Evolutionary conservation across 1,140 invertebrate genomes (phyloP).

Genomic region (Psix sp.): DNA sequence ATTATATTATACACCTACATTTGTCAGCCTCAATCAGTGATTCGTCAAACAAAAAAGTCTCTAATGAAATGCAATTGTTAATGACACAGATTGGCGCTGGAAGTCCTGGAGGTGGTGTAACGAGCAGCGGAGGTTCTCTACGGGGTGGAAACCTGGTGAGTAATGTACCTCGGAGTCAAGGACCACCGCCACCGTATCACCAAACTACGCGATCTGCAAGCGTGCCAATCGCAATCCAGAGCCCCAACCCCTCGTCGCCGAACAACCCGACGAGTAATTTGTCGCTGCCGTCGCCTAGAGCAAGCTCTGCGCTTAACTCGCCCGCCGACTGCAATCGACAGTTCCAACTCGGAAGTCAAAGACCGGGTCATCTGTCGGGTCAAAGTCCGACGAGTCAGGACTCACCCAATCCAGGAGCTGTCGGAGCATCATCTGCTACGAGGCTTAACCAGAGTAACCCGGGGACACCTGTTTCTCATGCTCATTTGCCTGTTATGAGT

Average conservation of each 20-base stretch:
- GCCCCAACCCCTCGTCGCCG: conserved; percentile 83
- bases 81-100: conserved; percentile 64
- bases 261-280: conserved; percentile 84
- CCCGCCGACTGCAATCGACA: conserved; percentile 80
- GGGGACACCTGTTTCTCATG: conserved; percentile 83
- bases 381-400: conserved; percentile 82
- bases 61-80: not conserved
- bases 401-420: conserved; percentile 75
- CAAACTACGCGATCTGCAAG: conserved; percentile 89
- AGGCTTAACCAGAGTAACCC: conserved; percentile 82
- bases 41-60: no score
- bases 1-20: no score
- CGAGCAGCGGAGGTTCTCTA: conserved; percentile 69
- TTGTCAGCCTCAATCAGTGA: no score
- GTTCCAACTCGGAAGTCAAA: conserved; percentile 74
- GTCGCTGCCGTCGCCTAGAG: conserved; percentile 84
- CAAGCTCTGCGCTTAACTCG: conserved; percentile 83
- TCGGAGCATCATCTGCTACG: conserved; percentile 73
- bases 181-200: conserved; percentile 91
- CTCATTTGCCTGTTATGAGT: conserved; percentile 79
- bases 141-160: conserved; percentile 75
- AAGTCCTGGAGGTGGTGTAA: conserved; percentile 65
- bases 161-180: conserved; percentile 82
- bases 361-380: conserved; percentile 78
- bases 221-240: conserved; percentile 87